These are phyloP conservation scores for Hyphantria cunea DNA, from an alignment of 1,140 invertebrate genomes.

Conservation along the genomic window DNA sequence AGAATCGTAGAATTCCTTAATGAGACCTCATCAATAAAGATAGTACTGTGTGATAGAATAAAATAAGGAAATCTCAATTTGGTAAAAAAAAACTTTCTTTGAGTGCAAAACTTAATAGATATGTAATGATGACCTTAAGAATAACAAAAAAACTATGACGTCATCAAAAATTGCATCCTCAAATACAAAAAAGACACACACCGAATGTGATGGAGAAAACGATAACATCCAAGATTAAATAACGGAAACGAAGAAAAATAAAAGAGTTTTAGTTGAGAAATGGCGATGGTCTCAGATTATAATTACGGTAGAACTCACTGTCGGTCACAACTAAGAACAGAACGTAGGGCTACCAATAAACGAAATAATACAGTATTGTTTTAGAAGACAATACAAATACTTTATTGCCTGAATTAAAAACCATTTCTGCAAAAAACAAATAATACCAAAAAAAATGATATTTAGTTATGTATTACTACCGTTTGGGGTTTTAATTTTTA, in stretches of 20 bases:
- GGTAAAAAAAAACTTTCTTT: neutral
- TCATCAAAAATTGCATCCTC: no score
- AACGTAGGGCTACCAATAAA: conserved; percentile 34
- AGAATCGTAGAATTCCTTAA: no score
- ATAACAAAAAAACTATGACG: neutral
- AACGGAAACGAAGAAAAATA: conserved; percentile 39
- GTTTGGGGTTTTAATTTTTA: no score
- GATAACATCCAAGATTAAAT: conserved; percentile 23
- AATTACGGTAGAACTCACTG: conserved; percentile 59
- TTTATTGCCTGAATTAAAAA: no score
- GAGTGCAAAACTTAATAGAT: neutral
- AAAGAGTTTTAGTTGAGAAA: conserved; percentile 47
- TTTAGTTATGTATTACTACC: no score
- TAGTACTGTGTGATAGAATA: no score
- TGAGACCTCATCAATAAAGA: no score
- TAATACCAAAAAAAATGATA: no score
- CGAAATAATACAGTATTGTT: no score
- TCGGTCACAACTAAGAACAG: conserved; percentile 61
- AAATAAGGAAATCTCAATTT: no score
- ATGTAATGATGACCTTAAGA: neutral
- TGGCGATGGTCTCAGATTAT: conserved; percentile 58
- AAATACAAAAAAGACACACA: neutral
- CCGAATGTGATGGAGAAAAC: neutral
- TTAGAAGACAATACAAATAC: no score
- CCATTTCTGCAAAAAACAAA: no score